Evolutionary conservation across 2,797 vertebrate genomes (phyloP), one percentile per base, ranked within the genome.

Genomic region (Oryzias sinensis): DNA sequence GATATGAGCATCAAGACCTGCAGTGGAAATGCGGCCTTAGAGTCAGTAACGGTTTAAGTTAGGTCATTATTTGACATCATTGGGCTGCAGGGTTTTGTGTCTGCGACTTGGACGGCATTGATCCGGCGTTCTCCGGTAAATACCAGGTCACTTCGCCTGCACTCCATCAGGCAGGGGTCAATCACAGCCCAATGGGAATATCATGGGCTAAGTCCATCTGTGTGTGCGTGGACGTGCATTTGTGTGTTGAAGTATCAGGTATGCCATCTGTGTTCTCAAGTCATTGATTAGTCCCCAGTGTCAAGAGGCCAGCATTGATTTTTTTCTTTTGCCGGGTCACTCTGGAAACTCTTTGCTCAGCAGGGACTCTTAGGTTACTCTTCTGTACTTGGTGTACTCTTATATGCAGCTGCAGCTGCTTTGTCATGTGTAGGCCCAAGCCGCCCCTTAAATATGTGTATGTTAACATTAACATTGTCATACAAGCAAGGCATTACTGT

Each of bases 71-170:
- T 69, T 17, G 79, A 58, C 49, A 44, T 54, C 51, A 52, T 49
- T 37, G 42, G 62, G 62, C 64, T 68, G 54, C 16, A 16, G 53
- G 18, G 5, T 71, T 80, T 70, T 72, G 63, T 54, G 72, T 68
- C 43, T 80, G 61, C 52, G 43, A 49, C 72, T 59, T 43, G 74
- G 69, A 70, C 51, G 69, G 45, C 81, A 88, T 89, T 80, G 85
- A 90, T 87, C 83, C 62, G 40, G 29, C 47, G 37, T 62, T 76
- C 56, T 68, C 70, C 73, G 81, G 83, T 87, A 90, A 89, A 90
- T 89, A 88, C 81, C 80, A 87, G 88, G 87, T 88, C 85, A 80
- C 71, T 77, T 65, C 65, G 80, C 81, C 77, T 79, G 70, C 77
- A 79, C 82, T 88, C 65, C 65, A 77, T 89, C 81, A 80, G 82